These are phyloP conservation scores for Nasonia oneida DNA, from an alignment of 2,888 invertebrate genomes.

Conservation along the genomic window DNA sequence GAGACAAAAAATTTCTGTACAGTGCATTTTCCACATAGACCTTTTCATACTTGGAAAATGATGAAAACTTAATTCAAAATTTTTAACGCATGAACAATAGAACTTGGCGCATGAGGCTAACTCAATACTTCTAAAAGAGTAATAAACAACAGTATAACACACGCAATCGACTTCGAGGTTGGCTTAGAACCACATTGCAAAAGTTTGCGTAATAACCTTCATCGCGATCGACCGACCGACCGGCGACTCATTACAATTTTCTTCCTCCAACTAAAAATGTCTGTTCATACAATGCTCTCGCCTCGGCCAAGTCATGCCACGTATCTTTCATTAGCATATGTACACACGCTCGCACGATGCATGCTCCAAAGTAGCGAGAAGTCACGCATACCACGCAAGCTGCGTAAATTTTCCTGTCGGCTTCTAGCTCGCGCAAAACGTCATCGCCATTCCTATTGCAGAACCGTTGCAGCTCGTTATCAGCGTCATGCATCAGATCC, in stretches of 20 bases:
- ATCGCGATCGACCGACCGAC: slow-evolving; percentile 1
- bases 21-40: neutral
- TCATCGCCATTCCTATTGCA: slow-evolving; percentile 18
- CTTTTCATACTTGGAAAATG: neutral
- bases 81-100: no score
- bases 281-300: neutral
- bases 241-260: neutral
- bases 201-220: neutral
- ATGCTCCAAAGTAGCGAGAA: neutral
- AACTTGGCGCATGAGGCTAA: neutral
- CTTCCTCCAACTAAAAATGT: slow-evolving; percentile 10
- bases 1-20: neutral
- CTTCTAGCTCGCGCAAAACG: neutral
- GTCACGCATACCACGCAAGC: slow-evolving; percentile 54
- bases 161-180: neutral
- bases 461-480: neutral
- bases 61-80: neutral
- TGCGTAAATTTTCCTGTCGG: slow-evolving; percentile 45
- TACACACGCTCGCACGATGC: slow-evolving; percentile 7
- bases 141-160: neutral
- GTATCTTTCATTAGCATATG: slow-evolving; percentile 32
- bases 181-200: neutral
- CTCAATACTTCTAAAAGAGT: neutral
- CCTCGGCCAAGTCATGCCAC: neutral
- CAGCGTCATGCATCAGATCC: slow-evolving; percentile 34